phyloP scores from a whole-genome alignment of 2,797 vertebrate genomes.

The Sebastolobus altivelis region DNA sequence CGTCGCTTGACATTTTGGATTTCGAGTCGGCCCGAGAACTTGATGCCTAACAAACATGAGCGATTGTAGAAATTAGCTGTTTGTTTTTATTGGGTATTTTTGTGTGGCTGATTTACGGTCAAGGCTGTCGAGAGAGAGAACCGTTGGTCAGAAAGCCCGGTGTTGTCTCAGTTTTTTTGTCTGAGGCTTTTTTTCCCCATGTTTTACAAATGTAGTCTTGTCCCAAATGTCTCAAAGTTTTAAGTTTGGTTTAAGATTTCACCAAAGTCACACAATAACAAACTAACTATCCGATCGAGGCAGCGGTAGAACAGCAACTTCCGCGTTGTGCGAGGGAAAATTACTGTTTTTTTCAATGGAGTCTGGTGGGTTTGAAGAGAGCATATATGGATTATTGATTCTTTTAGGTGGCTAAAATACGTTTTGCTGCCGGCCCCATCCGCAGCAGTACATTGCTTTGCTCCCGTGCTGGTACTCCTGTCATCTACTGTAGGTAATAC shows the following conservation, averaged over 20 bases:
- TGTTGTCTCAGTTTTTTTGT: not conserved
- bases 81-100: not conserved
- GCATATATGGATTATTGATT: too few species aligned
- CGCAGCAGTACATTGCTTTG: too few species aligned
- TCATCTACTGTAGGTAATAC: too few species aligned
- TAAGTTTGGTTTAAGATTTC: not conserved
- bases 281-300: too few species aligned
- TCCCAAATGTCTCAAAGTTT: not conserved
- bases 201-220: not conserved
- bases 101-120: not conserved
- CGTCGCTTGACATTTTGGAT: constrained; percentile 34
- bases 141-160: constrained; percentile 4
- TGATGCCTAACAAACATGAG: constrained; percentile 22
- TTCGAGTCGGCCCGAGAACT: constrained; percentile 23
- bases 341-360: too few species aligned
- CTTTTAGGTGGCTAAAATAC: too few species aligned
- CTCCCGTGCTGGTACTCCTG: too few species aligned
- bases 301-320: too few species aligned
- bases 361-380: too few species aligned
- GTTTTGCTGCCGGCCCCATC: too few species aligned
- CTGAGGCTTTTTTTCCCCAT: not conserved
- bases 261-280: too few species aligned
- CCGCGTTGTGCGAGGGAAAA: too few species aligned
- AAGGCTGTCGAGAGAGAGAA: not conserved
- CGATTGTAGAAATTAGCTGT: constrained; percentile 22